Evolutionary conservation across 2,888 invertebrate species (phyloP).

Genomic region (Carterocephalus palaemon): DNA sequence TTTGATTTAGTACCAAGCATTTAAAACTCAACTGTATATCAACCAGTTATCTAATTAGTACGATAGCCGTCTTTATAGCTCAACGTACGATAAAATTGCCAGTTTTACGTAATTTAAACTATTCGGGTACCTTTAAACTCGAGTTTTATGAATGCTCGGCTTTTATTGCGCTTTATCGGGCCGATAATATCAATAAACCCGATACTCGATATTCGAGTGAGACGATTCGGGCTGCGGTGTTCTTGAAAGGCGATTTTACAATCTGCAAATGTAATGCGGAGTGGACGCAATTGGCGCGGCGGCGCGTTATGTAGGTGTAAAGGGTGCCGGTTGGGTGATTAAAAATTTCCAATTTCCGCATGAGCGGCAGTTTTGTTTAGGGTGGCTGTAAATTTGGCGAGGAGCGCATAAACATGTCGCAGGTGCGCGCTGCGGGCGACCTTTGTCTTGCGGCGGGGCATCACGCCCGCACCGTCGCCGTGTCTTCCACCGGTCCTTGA

Average conservation of each 20-base stretch:
- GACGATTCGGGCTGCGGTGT: slow-evolving; percentile 48
- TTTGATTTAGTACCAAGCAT: not conserved
- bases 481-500: too few species aligned
- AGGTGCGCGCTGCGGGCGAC: slow-evolving; percentile 50
- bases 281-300: slow-evolving; percentile 32
- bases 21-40: slow-evolving; percentile 1
- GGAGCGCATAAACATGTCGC: slow-evolving; percentile 66
- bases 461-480: slow-evolving; percentile 16
- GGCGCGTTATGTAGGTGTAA: slow-evolving; percentile 35
- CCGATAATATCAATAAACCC: slow-evolving; percentile 21
- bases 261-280: slow-evolving; percentile 51
- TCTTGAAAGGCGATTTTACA: slow-evolving; percentile 49
- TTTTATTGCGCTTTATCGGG: slow-evolving; percentile 19
- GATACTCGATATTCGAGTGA: slow-evolving; percentile 20
- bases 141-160: slow-evolving; percentile 19
- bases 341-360: slow-evolving; percentile 65
- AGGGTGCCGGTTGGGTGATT: slow-evolving; percentile 59
- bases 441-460: slow-evolving; percentile 44
- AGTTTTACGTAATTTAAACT: slow-evolving; percentile 23
- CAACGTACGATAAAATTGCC: slow-evolving; percentile 21
- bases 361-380: slow-evolving; percentile 37
- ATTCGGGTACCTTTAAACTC: slow-evolving; percentile 18
- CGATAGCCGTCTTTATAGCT: slow-evolving; percentile 13
- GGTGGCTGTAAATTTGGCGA: slow-evolving; percentile 64
- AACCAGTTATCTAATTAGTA: slow-evolving; percentile 20